These are phyloP conservation scores for Anableps anableps DNA, from an alignment of 2,797 vertebrate genomes.

Conservation along the genomic window DNA sequence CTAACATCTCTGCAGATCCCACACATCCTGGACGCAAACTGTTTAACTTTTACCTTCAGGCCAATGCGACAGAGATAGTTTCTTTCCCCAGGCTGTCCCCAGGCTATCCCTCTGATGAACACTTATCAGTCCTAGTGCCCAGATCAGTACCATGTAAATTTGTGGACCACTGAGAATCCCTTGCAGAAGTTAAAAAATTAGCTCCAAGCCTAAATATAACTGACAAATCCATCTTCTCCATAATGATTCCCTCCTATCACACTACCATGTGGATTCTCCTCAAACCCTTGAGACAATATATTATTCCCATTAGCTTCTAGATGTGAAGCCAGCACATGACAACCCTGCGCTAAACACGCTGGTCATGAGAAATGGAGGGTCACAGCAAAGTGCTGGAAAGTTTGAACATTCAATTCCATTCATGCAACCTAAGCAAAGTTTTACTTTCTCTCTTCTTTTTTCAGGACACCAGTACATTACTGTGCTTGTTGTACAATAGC, in stretches of 20 bases:
- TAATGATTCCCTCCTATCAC: neutral
- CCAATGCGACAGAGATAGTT: no score
- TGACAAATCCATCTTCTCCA: constrained; percentile 15
- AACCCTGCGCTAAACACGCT: neutral
- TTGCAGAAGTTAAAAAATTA: constrained; percentile 7
- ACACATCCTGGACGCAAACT: neutral
- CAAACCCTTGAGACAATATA: constrained; percentile 1
- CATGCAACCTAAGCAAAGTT: neutral
- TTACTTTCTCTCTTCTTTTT: neutral
- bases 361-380: neutral
- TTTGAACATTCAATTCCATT: neutral
- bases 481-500: constrained; percentile 13
- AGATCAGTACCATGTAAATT: no score
- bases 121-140: no score
- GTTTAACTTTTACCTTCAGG: neutral
- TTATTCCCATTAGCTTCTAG: neutral
- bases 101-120: no score
- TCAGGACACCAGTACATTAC: neutral
- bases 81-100: no score
- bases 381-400: neutral
- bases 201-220: constrained; percentile 20
- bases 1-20: neutral
- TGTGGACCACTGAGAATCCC: no score
- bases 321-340: constrained; percentile 3
- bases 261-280: constrained; percentile 22